Conservation (phyloP, 2,113 vertebrate genomes). For the Solea solea region DNA sequence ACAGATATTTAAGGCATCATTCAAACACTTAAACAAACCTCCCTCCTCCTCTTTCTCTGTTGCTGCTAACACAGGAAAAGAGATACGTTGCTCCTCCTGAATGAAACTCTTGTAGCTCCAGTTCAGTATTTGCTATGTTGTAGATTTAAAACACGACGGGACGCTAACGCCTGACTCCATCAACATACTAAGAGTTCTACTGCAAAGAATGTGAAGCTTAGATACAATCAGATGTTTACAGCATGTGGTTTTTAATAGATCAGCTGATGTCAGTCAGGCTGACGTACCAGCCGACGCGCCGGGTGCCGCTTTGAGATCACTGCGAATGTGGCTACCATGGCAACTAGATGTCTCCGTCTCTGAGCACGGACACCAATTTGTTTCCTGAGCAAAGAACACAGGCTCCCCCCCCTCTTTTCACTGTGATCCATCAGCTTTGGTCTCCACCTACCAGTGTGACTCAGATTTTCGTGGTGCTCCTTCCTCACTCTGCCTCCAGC, state of each 20-base stretch:
- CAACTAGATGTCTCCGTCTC: constrained; percentile 46
- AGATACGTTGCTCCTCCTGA: neutral
- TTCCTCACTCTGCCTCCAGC: constrained; percentile 12
- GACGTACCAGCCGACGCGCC: constrained; percentile 42
- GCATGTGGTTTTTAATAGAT: constrained; percentile 19
- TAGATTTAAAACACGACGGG: no score
- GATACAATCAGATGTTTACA: no score
- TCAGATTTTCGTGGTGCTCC: constrained; percentile 30
- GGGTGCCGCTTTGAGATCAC: constrained; percentile 33
- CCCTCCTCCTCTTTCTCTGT: constrained; percentile 15
- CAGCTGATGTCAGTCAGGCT: constrained; percentile 44
- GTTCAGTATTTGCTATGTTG: no score
- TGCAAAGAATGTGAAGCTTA: no score
- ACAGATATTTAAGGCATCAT: constrained; percentile 39
- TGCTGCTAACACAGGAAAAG: neutral
- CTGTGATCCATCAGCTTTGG: constrained; percentile 19
- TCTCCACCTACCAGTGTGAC: constrained; percentile 34
- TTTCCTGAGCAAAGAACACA: constrained; percentile 38
- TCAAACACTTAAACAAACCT: constrained; percentile 53
- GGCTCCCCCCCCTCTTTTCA: constrained; percentile 2
- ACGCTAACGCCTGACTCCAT: no score
- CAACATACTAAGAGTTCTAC: no score
- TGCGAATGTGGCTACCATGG: constrained; percentile 61
- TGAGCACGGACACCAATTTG: constrained; percentile 16
- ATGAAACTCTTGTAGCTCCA: neutral